Base-by-base conservation (phyloP, 2,888 invertebrate species). In the Leptopilina syphax region DNA sequence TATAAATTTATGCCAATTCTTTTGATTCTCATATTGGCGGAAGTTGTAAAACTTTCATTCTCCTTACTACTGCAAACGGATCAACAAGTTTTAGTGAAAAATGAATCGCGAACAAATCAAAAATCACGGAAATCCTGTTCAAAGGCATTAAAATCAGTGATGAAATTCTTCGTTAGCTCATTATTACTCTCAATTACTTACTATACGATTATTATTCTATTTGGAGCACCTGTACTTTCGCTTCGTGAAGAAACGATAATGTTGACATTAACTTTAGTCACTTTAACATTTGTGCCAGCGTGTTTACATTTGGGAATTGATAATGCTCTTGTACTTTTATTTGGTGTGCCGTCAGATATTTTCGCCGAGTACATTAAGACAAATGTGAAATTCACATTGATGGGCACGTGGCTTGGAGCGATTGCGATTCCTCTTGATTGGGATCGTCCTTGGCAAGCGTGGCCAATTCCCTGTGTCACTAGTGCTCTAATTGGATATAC, bases 371-470 rank as follows among this genome's bases (percentile, higher is more conserved):
- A 94, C 9, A 89, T 94, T 9, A 90, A 93, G 65, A 93, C 94
- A 76, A 94, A 95, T 92, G 92, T 95, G 73, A 93, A 94, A 78
- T 93, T 93, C 65, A 94, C 95, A 0, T 89, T 97, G 12, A 91
- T 96, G 54, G 97, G 97, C 3, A 95, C 96, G 6, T 98, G 97
- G 97, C 88, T 96, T 1, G 97, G 97, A 7, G 96, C 97, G 3
- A 94, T 96, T 79, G 96, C 96, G 0, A 96, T 98, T 84, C 98
- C 98, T 0, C 92, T 98, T 54, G 98, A 98, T 90, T 98, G 98
- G 98, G 96, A 97, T 91, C 94, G 95, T 73, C 96, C 96, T 0
- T 98, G 97, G 97, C 98, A 98, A 93, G 94, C 92, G 80, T 96
- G 96, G 96, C 96, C 96, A 0, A 94, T 96, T 85, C 95, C 96